Percentiles rank a stretch among this genome's conserved stretches.
Conservation (phyloP, 1,140 invertebrate species). For the Nephotettix cincticeps region DNA sequence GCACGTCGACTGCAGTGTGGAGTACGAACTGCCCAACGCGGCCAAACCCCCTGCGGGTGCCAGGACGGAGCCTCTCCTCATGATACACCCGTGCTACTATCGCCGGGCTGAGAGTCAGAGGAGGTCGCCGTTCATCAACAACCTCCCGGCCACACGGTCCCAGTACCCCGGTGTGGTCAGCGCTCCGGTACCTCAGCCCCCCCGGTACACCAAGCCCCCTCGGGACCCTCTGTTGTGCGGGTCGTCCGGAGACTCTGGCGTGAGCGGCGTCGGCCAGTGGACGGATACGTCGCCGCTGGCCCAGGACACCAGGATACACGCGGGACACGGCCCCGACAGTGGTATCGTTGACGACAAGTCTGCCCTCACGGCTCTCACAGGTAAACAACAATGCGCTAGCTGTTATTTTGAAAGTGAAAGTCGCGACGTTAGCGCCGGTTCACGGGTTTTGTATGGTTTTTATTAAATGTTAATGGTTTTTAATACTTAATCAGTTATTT, state of each 20-base stretch:
- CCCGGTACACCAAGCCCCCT: not conserved
- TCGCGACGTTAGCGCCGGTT: too few species aligned
- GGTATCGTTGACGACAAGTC: constrained; percentile 30
- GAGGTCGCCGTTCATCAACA: constrained; percentile 72
- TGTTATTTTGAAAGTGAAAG: too few species aligned
- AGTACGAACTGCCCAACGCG: constrained; percentile 79
- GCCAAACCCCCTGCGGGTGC: constrained; percentile 76
- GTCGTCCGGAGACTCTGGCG: constrained; percentile 31
- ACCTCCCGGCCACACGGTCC: constrained; percentile 51
- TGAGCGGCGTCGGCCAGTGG: constrained; percentile 36
- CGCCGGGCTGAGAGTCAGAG: constrained; percentile 73
- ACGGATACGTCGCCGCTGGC: constrained; percentile 34
- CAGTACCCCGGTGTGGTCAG: not conserved
- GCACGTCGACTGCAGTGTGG: constrained; percentile 81
- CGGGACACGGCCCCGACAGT: constrained; percentile 33
- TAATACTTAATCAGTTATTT: too few species aligned
- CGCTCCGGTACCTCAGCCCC: not conserved
- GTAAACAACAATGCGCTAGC: too few species aligned
- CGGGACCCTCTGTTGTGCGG: constrained; percentile 33
- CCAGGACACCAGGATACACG: constrained; percentile 1
- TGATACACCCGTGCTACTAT: constrained; percentile 86
- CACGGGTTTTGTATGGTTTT: too few species aligned
- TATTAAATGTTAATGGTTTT: too few species aligned
- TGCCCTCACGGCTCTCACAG: constrained; percentile 5
- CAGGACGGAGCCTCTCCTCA: constrained; percentile 70